phyloP scores from a whole-genome alignment of 2,888 invertebrate genomes.

The Aspidiotus rigidus region DNA sequence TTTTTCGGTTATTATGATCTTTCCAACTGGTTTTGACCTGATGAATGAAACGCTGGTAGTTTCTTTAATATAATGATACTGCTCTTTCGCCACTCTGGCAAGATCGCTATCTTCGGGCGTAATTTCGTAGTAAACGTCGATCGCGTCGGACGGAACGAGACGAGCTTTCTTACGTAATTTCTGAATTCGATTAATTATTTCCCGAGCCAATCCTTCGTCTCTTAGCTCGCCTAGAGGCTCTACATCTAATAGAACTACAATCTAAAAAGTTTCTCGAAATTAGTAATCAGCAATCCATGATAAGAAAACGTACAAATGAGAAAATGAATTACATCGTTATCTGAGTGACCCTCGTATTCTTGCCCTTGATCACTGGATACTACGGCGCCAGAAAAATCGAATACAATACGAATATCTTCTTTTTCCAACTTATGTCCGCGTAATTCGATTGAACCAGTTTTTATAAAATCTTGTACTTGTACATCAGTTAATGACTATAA shows the following conservation, averaged over 20 bases:
- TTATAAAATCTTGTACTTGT: constrained; percentile 39
- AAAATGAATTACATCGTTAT: constrained; percentile 57
- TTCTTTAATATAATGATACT: constrained; percentile 66
- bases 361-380: constrained; percentile 51
- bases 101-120: constrained; percentile 52
- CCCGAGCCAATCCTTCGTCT: constrained; percentile 90
- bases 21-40: constrained; percentile 41
- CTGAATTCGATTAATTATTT: constrained; percentile 92
- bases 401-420: constrained; percentile 73
- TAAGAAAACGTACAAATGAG: not conserved
- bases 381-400: constrained; percentile 56
- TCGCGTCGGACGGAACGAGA: constrained; percentile 82
- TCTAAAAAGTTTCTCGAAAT: constrained; percentile 40
- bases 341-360: constrained; percentile 81
- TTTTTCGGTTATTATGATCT: constrained; percentile 59
- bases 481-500: constrained; percentile 34
- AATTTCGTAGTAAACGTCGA: constrained; percentile 67
- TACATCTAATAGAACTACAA: constrained; percentile 80
- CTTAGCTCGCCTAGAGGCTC: constrained; percentile 81
- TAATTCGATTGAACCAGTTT: constrained; percentile 47
- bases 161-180: constrained; percentile 91
- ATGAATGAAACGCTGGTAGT: constrained; percentile 72
- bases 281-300: not conserved
- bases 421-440: constrained; percentile 66
- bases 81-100: constrained; percentile 57